phyloP scores from a whole-genome alignment of 2,888 invertebrate species.

The Anarsia innoxiella region DNA sequence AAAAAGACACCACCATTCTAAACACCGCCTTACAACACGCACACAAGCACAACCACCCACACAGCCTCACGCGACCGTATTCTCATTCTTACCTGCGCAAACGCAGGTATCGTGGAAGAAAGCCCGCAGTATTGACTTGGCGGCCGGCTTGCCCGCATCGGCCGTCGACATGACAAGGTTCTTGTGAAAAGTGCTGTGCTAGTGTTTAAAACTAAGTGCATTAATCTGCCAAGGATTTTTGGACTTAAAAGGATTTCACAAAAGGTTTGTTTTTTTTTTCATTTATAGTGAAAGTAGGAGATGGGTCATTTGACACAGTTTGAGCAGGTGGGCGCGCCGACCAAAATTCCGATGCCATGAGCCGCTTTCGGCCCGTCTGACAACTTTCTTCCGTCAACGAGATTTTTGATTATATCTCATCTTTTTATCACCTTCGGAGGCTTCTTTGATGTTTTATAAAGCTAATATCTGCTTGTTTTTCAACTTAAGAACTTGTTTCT shows the following conservation, averaged over 20 bases:
- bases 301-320: slow-evolving; percentile 69
- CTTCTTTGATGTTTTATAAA: no score
- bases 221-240: slow-evolving; percentile 62
- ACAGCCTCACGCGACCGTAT: slow-evolving; percentile 45
- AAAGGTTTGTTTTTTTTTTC: slow-evolving; percentile 48
- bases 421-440: slow-evolving; percentile 23
- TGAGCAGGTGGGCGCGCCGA: slow-evolving; percentile 69
- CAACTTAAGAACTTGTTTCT: no score
- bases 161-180: slow-evolving; percentile 59
- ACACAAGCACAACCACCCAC: slow-evolving; percentile 21
- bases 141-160: slow-evolving; percentile 65
- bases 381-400: slow-evolving; percentile 61
- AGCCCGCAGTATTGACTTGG: slow-evolving; percentile 68
- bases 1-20: neutral
- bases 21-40: slow-evolving; percentile 20
- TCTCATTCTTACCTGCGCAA: slow-evolving; percentile 60
- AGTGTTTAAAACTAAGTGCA: slow-evolving; percentile 64
- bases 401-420: slow-evolving; percentile 19
- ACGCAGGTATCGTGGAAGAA: slow-evolving; percentile 58
- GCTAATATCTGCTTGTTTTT: no score
- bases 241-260: slow-evolving; percentile 62
- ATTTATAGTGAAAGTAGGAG: slow-evolving; percentile 73
- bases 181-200: slow-evolving; percentile 67
- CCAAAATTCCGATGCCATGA: slow-evolving; percentile 67
- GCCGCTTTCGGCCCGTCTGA: slow-evolving; percentile 54